phyloP scores from a whole-genome alignment of 2,888 invertebrate genomes.

The Chrysolina oricalcia region DNA sequence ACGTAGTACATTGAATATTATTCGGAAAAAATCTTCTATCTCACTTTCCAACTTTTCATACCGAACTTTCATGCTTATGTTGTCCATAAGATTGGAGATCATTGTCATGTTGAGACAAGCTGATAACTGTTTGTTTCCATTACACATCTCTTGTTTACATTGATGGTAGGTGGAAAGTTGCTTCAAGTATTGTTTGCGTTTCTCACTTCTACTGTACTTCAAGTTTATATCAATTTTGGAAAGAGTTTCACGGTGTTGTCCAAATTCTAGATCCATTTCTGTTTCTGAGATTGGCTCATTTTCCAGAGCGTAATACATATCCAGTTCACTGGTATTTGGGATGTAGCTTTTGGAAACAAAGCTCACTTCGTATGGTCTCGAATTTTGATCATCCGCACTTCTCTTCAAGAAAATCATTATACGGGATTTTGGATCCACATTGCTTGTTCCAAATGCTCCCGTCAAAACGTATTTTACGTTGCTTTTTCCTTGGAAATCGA shows the following conservation, averaged over 20 bases:
- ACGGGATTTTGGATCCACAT: constrained; percentile 75
- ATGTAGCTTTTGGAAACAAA: constrained; percentile 71
- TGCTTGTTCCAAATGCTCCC: constrained; percentile 75
- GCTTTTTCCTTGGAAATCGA: constrained; percentile 74
- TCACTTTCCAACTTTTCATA: constrained; percentile 73
- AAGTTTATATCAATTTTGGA: constrained; percentile 65
- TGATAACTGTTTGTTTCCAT: constrained; percentile 75
- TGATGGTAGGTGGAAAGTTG: constrained; percentile 71
- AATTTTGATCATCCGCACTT: constrained; percentile 61
- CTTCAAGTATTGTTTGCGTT: constrained; percentile 72
- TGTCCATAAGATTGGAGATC: constrained; percentile 74
- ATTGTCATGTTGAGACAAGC: constrained; percentile 76
- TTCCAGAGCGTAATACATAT: constrained; percentile 75
- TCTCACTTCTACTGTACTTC: constrained; percentile 73
- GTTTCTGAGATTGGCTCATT: constrained; percentile 73
- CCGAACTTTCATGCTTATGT: constrained; percentile 71
- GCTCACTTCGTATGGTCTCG: constrained; percentile 72
- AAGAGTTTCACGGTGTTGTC: constrained; percentile 69
- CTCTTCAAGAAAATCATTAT: constrained; percentile 72
- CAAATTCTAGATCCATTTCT: constrained; percentile 74
- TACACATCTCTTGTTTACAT: constrained; percentile 73
- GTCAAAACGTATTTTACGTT: constrained; percentile 74
- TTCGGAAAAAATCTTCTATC: constrained; percentile 72
- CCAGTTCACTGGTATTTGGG: constrained; percentile 74
- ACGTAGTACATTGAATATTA: constrained; percentile 72